Conservation (phyloP, 1,140 invertebrate genomes). For the Heliconius eleuchia region DNA sequence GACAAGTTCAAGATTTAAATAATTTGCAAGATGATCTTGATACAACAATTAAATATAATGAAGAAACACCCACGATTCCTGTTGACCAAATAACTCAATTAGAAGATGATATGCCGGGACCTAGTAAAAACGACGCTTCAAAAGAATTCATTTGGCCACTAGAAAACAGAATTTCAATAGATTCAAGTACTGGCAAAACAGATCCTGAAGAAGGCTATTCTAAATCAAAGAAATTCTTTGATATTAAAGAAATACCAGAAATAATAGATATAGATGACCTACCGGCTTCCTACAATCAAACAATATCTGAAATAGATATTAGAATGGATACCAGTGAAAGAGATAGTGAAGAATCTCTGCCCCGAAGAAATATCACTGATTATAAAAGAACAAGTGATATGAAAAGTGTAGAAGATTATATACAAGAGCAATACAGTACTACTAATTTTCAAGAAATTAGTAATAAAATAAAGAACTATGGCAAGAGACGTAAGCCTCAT, state of each 20-base stretch:
- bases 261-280: not conserved
- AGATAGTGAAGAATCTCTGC: not conserved
- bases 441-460: not conserved
- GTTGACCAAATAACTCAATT: not conserved
- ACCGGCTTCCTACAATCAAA: not conserved
- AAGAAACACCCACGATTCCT: not conserved
- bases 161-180: not conserved
- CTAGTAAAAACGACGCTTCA: slow-evolving; percentile 18
- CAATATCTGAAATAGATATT: not conserved
- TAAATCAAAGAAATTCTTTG: not conserved
- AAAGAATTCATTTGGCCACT: slow-evolving; percentile 14
- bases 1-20: not conserved
- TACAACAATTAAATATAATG: not conserved
- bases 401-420: slow-evolving; percentile 49
- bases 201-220: slow-evolving; percentile 2
- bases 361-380: not conserved
- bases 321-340: not conserved
- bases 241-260: slow-evolving; percentile 1
- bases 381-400: slow-evolving; percentile 19
- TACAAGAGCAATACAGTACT: slow-evolving; percentile 26
- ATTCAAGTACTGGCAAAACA: not conserved
- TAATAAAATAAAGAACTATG: slow-evolving; percentile 7
- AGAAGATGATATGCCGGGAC: not conserved
- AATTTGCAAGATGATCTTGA: not conserved
- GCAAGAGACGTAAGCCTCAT: slow-evolving; percentile 18